These are phyloP conservation scores for Ophion slaviceki DNA, from an alignment of 2,888 invertebrate genomes.

Conservation along the genomic window DNA sequence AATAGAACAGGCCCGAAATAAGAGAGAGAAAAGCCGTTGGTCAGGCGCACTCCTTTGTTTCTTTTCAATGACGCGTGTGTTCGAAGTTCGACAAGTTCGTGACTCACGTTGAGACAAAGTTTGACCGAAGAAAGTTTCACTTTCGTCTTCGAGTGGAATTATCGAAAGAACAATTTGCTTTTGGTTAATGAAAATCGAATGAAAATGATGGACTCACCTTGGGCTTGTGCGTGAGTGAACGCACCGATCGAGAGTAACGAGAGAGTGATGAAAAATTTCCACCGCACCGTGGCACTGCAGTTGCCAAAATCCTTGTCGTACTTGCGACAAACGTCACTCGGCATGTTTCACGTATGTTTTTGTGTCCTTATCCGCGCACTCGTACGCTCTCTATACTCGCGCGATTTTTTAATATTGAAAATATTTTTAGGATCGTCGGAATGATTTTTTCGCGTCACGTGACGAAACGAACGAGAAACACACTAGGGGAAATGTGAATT, in stretches of 20 bases:
- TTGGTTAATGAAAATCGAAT: constrained; percentile 1
- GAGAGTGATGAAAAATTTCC: constrained; percentile 71
- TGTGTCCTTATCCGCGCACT: constrained; percentile 39
- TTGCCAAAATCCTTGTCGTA: constrained; percentile 58
- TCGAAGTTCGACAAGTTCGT: constrained; percentile 17
- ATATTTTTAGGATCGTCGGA: too few relatives aligned
- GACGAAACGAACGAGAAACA: too few relatives aligned
- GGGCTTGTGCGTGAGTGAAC: constrained; percentile 71
- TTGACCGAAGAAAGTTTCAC: not conserved
- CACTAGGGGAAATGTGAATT: too few relatives aligned
- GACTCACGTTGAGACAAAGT: constrained; percentile 18
- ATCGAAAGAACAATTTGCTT: constrained; percentile 1
- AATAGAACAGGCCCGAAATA: not conserved
- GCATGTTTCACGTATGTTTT: constrained; percentile 73
- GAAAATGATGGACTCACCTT: constrained; percentile 75
- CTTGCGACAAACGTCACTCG: constrained; percentile 75
- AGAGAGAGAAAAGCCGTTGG: constrained; percentile 13
- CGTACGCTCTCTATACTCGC: constrained; percentile 13
- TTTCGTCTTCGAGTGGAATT: not conserved
- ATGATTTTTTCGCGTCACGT: too few relatives aligned
- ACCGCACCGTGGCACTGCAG: constrained; percentile 71
- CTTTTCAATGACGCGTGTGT: constrained; percentile 30
- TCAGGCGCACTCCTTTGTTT: constrained; percentile 22
- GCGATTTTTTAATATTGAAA: not conserved
- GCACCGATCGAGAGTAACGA: constrained; percentile 67